Percentiles rank a stretch among this genome's conserved stretches.
These are phyloP conservation scores for Caenorhabditis doughertyi DNA, from an alignment of 2,888 invertebrate genomes.

Conservation along the genomic window DNA sequence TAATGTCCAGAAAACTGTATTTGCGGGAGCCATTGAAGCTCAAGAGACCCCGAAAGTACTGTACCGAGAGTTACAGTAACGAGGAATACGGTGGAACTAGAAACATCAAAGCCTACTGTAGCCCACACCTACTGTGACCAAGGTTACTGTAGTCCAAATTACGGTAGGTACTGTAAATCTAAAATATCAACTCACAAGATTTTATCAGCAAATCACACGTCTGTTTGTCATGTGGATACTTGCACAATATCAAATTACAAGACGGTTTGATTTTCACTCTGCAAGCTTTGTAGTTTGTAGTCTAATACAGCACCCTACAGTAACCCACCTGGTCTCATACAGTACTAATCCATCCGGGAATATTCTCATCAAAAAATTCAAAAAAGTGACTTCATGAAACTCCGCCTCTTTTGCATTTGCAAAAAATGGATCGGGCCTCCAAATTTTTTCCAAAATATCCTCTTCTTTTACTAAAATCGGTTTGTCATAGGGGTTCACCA, in stretches of 20 bases:
- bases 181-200: slow-evolving; percentile 81
- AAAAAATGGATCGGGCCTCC: slow-evolving; percentile 81
- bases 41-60: too few species aligned
- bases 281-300: too few species aligned
- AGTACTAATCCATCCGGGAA: slow-evolving; percentile 81
- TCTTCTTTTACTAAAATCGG: slow-evolving; percentile 81
- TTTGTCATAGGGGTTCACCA: slow-evolving; percentile 80
- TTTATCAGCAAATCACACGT: slow-evolving; percentile 81
- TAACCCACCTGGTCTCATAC: slow-evolving; percentile 81
- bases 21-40: too few species aligned
- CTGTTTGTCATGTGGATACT: slow-evolving; percentile 82
- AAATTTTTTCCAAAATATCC: slow-evolving; percentile 80
- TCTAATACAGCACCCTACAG: too few species aligned
- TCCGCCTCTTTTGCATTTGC: slow-evolving; percentile 82
- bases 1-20: too few species aligned
- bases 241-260: slow-evolving; percentile 82
- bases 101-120: too few species aligned
- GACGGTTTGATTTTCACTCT: slow-evolving; percentile 82
- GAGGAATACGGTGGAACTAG: too few species aligned
- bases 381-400: slow-evolving; percentile 82
- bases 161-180: neutral
- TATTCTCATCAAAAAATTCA: slow-evolving; percentile 82
- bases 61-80: too few species aligned
- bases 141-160: too few species aligned
- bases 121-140: too few species aligned